Base-by-base conservation (phyloP, 2,113 vertebrate genomes). In the Seriola dumerili region DNA sequence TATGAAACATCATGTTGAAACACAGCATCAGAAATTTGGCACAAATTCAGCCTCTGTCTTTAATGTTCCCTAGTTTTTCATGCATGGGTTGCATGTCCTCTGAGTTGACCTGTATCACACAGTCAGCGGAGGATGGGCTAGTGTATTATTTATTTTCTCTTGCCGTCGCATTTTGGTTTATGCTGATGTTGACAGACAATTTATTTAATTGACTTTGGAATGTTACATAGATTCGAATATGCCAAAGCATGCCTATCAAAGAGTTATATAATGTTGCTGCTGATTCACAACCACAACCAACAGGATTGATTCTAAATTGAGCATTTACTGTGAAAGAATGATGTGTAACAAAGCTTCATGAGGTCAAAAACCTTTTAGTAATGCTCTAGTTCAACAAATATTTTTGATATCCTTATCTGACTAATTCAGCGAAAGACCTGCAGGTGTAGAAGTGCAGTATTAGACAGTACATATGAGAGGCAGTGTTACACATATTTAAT, bases 51-150 rank as follows among this genome's bases (percentile, higher is more conserved):
- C 11, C 34, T 40, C 42, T 42, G 46, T 54, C 71, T 83, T 65
- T 75, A 36, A 61, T 70, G 76, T 71, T 38, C 7, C 16, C 21
- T 19, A 13, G 23, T 25, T 80, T 71, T 57, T 66, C 44, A 76
- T 71, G 80, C 57, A 72, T 70, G n/a, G 44, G 64, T 66, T 46
- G 5, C n/a, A 14, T 77, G 68, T 42, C 68, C 63, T 86, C 59
- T 64, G 19, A 58, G 40, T 17, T 61, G 46, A 71, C 58, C 54
- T 61, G 34, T 55, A 79, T 75, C 78, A 55, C 57, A 32, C 3
- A 70, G 42, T 77, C 69, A 65, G 40, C 69, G 73, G 63, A 70
- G 34, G 19, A 80, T 19, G 38, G 4, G 34, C 4, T 29, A 29
- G 8, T 25, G 17, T 38, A 48, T 63, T 50, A 4, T 46, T 68